Percentiles rank a stretch among this genome's conserved stretches.
Conservation (phyloP, 2,888 invertebrate species). For the Hylaea fasciaria region DNA sequence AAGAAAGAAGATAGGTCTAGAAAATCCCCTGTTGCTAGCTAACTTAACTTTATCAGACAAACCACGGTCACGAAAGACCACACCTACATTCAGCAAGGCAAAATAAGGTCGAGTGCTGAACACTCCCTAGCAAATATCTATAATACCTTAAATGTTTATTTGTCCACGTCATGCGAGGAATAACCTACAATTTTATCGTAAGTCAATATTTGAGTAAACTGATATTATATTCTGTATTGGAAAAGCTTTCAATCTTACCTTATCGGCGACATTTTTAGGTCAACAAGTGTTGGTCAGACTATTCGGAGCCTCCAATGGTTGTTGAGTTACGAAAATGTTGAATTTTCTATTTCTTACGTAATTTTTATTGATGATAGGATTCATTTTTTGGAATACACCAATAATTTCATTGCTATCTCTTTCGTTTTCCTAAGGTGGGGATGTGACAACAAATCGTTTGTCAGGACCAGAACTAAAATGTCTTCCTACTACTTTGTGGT, state of each 20-base stretch:
- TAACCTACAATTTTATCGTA: slow-evolving; percentile 49
- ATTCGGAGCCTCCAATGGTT: not conserved
- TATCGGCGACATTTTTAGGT: slow-evolving; percentile 41
- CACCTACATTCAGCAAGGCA: slow-evolving; percentile 52
- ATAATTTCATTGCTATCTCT: no score
- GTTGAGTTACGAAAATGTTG: not conserved
- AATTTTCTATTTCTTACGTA: slow-evolving; percentile 1
- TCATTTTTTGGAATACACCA: no score
- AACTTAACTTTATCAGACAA: slow-evolving; percentile 5
- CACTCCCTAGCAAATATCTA: slow-evolving; percentile 49
- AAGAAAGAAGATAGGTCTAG: not conserved
- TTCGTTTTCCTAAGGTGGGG: no score
- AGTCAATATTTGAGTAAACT: slow-evolving; percentile 44
- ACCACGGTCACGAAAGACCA: slow-evolving; percentile 22
- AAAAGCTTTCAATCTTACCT: slow-evolving; percentile 36
- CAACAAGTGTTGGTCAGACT: slow-evolving; percentile 34
- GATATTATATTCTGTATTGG: slow-evolving; percentile 33
- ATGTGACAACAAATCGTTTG: no score
- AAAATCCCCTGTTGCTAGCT: slow-evolving; percentile 3
- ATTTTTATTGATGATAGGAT: not conserved
- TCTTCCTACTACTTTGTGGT: no score
- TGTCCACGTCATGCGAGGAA: slow-evolving; percentile 31
- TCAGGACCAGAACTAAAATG: no score
- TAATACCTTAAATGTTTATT: slow-evolving; percentile 31
- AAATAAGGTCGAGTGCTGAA: slow-evolving; percentile 56